phyloP scores from a whole-genome alignment of 2,888 invertebrate species.

The Oscheius sp. region DNA sequence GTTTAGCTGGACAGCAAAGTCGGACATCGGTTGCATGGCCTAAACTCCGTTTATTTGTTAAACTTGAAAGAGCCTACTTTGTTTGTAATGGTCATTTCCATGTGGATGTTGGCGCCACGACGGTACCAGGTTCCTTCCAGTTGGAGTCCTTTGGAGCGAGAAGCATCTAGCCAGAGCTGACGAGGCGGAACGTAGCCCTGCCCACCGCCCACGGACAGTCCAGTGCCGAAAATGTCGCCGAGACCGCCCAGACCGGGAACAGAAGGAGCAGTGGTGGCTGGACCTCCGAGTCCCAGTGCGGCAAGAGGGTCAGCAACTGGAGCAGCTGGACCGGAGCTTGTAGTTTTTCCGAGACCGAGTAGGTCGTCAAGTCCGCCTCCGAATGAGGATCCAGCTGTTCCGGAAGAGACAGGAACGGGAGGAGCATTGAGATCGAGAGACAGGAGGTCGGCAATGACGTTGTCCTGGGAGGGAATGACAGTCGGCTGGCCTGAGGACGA shows the following conservation, averaged over 20 bases:
- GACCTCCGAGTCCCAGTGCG: slow-evolving; percentile 44
- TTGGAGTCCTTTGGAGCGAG: slow-evolving; percentile 82
- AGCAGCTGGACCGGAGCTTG: slow-evolving; percentile 16
- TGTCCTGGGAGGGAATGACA: slow-evolving; percentile 83
- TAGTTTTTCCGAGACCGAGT: slow-evolving; percentile 56
- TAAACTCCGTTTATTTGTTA: slow-evolving; percentile 4
- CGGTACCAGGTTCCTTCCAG: slow-evolving; percentile 91
- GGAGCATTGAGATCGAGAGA: slow-evolving; percentile 90
- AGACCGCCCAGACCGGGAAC: slow-evolving; percentile 74
- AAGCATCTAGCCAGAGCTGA: slow-evolving; percentile 67
- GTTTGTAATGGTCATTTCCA: slow-evolving; percentile 96
- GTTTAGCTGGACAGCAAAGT: slow-evolving; percentile 97
- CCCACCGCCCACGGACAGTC: slow-evolving; percentile 65
- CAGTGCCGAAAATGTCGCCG: slow-evolving; percentile 91
- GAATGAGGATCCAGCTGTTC: not conserved
- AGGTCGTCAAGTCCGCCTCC: slow-evolving; percentile 70
- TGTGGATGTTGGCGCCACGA: slow-evolving; percentile 85
- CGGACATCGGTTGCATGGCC: slow-evolving; percentile 96
- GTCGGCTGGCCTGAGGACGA: slow-evolving; percentile 29
- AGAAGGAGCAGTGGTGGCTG: slow-evolving; percentile 40
- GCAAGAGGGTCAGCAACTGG: slow-evolving; percentile 46
- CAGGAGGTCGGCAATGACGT: slow-evolving; percentile 93
- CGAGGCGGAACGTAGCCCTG: slow-evolving; percentile 46
- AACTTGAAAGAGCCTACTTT: slow-evolving; percentile 73
- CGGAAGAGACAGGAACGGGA: slow-evolving; percentile 20